Evolutionary conservation across 2,888 invertebrate genomes (phyloP).

Genomic region (Caenorhabditis uteleia): DNA sequence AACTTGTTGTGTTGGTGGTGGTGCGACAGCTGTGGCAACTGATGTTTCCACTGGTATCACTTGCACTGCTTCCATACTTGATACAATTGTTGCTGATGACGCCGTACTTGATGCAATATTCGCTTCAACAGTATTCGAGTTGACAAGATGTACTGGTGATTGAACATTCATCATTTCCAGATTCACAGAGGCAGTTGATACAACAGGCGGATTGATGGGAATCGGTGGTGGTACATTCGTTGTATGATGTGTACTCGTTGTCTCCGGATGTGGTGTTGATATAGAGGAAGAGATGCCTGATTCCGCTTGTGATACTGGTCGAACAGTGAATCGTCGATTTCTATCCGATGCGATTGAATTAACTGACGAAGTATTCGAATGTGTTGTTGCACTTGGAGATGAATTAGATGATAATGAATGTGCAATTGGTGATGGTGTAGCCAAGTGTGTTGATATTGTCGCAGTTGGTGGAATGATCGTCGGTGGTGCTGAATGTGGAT

Average conservation of each 20-base stretch:
- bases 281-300: constrained; percentile 47
- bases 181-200: constrained; percentile 13
- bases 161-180: constrained; percentile 3
- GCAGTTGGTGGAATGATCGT: constrained; percentile 9
- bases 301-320: constrained; percentile 41
- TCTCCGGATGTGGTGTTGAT: constrained; percentile 39
- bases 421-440: constrained; percentile 33
- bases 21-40: constrained; percentile 4
- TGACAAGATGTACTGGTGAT: neutral
- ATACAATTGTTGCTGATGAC: neutral
- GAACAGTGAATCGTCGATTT: constrained; percentile 46
- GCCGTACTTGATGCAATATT: neutral
- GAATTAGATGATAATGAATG: constrained; percentile 43
- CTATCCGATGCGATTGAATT: constrained; percentile 33
- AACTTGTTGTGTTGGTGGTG: neutral
- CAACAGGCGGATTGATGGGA: constrained; percentile 34
- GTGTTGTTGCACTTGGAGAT: constrained; percentile 49
- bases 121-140: neutral
- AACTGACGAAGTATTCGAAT: constrained; percentile 50
- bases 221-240: constrained; percentile 34
- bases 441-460: constrained; percentile 11
- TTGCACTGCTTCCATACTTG: neutral
- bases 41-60: constrained; percentile 12
- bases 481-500: constrained; percentile 2
- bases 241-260: neutral